Conservation (phyloP, 2,888 invertebrate species). For the Acleris laterana region DNA sequence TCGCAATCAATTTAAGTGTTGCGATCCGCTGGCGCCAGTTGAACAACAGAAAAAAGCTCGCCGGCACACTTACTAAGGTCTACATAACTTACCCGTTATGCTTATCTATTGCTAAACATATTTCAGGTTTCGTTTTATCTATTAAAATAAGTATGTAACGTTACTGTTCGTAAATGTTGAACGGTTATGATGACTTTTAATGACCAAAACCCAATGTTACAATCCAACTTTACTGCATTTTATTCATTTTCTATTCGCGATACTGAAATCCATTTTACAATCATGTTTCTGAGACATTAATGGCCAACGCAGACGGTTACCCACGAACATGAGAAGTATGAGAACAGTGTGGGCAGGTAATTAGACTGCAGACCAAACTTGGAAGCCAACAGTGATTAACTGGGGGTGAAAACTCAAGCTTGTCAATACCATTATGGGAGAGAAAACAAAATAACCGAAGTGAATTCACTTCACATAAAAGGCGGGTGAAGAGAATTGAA, state of each 20-base stretch:
- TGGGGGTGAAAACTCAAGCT: slow-evolving; percentile 24
- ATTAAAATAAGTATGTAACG: neutral
- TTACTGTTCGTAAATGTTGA: neutral
- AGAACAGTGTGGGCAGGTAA: slow-evolving; percentile 30
- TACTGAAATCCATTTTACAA: slow-evolving; percentile 3
- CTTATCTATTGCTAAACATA: neutral
- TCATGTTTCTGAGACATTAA: slow-evolving; percentile 1
- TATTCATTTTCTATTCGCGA: no score
- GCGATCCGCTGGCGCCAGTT: slow-evolving; percentile 30
- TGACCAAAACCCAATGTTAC: no score
- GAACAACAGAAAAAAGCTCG: slow-evolving; percentile 29
- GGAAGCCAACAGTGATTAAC: slow-evolving; percentile 26
- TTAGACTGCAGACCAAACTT: slow-evolving; percentile 25
- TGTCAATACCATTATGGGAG: slow-evolving; percentile 18
- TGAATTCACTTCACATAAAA: slow-evolving; percentile 61
- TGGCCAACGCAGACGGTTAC: slow-evolving; percentile 2
- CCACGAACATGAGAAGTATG: slow-evolving; percentile 8
- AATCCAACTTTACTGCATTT: no score
- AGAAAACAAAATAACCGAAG: slow-evolving; percentile 17
- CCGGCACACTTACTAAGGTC: slow-evolving; percentile 11
- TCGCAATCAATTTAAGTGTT: slow-evolving; percentile 57
- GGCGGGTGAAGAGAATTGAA: slow-evolving; percentile 59
- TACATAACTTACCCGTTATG: neutral
- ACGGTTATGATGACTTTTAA: no score
- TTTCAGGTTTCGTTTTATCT: neutral